Evolutionary conservation across 2,113 vertebrate species (phyloP).

Genomic region (Dinomys branickii): DNA sequence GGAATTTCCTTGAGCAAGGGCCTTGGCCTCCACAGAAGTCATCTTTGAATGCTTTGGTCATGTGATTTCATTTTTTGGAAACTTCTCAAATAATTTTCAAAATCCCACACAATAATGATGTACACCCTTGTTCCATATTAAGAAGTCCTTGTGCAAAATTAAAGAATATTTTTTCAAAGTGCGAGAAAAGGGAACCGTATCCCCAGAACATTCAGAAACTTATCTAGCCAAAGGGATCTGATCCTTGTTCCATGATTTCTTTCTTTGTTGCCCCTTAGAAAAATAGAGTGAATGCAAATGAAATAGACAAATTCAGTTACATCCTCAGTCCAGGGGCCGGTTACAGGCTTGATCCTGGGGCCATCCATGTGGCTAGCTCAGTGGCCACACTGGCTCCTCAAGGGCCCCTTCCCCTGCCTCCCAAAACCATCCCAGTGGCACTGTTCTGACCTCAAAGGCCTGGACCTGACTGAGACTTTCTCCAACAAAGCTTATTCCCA

Average conservation of each 20-base stretch:
- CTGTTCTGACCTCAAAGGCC: neutral
- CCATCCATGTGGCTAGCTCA: neutral
- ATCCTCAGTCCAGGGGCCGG: neutral
- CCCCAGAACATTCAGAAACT: neutral
- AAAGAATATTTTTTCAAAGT: neutral
- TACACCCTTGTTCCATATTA: neutral
- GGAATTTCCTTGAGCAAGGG: neutral
- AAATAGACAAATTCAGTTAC: neutral
- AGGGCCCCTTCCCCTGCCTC: neutral
- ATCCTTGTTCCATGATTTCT: neutral
- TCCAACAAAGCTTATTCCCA: neutral
- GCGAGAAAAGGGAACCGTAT: neutral
- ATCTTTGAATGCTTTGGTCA: neutral
- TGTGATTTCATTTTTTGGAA: neutral
- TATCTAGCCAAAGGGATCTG: neutral
- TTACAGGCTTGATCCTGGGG: neutral
- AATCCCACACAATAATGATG: neutral
- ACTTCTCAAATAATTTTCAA: neutral
- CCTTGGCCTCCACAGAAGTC: neutral
- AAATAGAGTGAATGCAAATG: neutral
- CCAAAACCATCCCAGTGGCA: neutral
- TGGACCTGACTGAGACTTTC: neutral
- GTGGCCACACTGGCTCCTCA: neutral
- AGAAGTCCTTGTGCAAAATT: neutral
- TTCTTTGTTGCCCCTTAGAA: neutral